phyloP scores from a whole-genome alignment of 1,140 invertebrate genomes.

The Papilio glaucus region DNA sequence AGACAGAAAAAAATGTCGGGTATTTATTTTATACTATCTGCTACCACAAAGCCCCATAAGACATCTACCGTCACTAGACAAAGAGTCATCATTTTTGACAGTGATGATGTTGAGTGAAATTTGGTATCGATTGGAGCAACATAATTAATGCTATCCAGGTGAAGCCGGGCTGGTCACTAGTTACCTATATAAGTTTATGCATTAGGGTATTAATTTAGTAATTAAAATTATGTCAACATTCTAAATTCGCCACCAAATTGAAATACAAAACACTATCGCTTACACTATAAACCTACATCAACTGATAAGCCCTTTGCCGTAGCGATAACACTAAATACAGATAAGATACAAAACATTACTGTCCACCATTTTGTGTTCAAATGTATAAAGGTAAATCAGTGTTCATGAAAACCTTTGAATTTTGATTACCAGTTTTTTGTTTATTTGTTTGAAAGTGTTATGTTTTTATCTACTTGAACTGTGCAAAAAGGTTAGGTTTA shows the following conservation, averaged over 20 bases:
- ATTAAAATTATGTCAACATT: background rate
- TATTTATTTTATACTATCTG: too few species aligned
- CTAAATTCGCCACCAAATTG: background rate
- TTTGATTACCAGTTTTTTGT: conserved; percentile 17
- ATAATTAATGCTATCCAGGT: too few species aligned
- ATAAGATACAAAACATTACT: conserved; percentile 43
- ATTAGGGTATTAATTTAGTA: too few species aligned
- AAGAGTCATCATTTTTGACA: too few species aligned
- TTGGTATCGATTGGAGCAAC: too few species aligned
- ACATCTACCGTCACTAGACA: too few species aligned
- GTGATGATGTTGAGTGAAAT: too few species aligned
- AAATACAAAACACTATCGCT: conserved; percentile 25
- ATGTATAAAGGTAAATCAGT: conserved; percentile 33
- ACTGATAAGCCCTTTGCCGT: conserved; percentile 39
- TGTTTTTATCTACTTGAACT: conserved; percentile 5
- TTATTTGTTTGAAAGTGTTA: conserved; percentile 10
- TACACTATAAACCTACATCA: background rate
- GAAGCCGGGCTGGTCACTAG: too few species aligned
- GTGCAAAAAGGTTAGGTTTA: background rate
- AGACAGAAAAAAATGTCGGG: too few species aligned
- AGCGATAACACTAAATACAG: conserved; percentile 34
- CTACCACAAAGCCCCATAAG: too few species aligned
- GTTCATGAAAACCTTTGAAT: conserved; percentile 31
- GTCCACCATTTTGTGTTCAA: conserved; percentile 45
- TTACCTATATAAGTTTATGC: too few species aligned